phyloP scores from a whole-genome alignment of 2,113 vertebrate genomes.

The Centropristis striata region DNA sequence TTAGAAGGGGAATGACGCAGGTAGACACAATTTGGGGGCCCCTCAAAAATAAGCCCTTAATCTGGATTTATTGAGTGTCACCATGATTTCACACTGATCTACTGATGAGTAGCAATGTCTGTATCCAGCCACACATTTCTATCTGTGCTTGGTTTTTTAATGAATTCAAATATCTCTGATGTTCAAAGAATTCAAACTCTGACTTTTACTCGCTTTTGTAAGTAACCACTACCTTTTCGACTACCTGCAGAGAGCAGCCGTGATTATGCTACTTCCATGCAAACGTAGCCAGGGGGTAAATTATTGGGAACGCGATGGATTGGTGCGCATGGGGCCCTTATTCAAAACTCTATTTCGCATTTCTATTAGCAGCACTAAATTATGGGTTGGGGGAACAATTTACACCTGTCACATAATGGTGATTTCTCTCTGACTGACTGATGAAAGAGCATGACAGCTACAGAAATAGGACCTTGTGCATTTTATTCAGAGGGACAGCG shows the following conservation, averaged over 20 bases:
- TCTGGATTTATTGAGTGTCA: conserved; percentile 25
- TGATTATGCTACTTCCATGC: not conserved
- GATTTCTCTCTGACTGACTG: not conserved
- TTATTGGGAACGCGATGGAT: not conserved
- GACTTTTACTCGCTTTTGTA: too few relatives aligned
- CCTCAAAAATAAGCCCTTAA: conserved; percentile 2
- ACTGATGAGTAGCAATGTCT: conserved; percentile 24
- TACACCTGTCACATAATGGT: not conserved
- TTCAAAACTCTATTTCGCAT: not conserved
- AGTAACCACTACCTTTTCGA: not conserved
- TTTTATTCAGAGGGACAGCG: too few relatives aligned
- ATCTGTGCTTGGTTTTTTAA: conserved; percentile 7
- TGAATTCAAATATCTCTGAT: not conserved
- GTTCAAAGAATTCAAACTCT: not conserved
- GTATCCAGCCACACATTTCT: not conserved
- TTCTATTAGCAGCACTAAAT: conserved; percentile 3
- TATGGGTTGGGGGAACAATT: conserved; percentile 2
- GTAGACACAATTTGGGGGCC: conserved; percentile 46
- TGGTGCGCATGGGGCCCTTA: not conserved
- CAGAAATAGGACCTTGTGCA: too few relatives aligned
- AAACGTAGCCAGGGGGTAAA: not conserved
- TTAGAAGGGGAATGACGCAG: conserved; percentile 51
- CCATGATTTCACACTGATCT: conserved; percentile 11
- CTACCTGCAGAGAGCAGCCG: not conserved
- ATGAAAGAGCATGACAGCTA: not conserved